Base-by-base conservation (phyloP, 2,888 invertebrate genomes). In the Napeogenes sylphis region DNA sequence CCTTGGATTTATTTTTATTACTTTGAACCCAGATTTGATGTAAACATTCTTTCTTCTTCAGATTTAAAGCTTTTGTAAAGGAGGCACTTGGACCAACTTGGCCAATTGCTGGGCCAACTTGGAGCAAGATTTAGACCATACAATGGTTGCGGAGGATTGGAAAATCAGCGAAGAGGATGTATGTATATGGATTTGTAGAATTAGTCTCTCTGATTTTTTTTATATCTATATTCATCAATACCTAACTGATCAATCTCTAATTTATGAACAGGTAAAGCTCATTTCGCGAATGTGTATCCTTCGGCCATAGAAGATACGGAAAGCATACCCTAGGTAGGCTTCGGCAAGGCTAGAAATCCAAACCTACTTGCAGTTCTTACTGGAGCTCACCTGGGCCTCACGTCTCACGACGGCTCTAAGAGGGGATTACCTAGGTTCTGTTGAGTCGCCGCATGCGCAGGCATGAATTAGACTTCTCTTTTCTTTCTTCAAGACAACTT, bases 281-380 rank as follows among this genome's bases (percentile, higher is more conserved):
- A 98, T 81, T 98, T 98, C 83, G 97, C 98, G 0, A 95, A 97
- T 79, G 96, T 98, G 96, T 98, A 98, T 80, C 97, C 97, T 38
- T 85, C 93, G 5, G 86, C 92, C 6, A 85, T 91, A 0, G 79
- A 87, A 0, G 98, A 98, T 84, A 85, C 1, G 21, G 21, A 21
- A 21, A 21, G 21, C 21, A 21, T 21, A 92, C 4, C 93, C 93
- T 0, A 92, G 93, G 61, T 85, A 98, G 65, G 91, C 87, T 45
- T 89, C 90, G 55, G 97, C 97, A 0, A 92, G 97, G 61, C 80
- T 91, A 42, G 83, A 92, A 78, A 92, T 96, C 71, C 85, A 87
- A 45, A 75, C 89, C 61, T 85, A 92, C 33, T 92, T 96, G 58
- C 87, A 82, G 5, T 73, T 87, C 10, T 95, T 95, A 95, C 68